A percentile compares a stretch with the other conserved stretches of the same genome.
Conservation (phyloP, 2,797 vertebrate species). For the Amniataba percoides region DNA sequence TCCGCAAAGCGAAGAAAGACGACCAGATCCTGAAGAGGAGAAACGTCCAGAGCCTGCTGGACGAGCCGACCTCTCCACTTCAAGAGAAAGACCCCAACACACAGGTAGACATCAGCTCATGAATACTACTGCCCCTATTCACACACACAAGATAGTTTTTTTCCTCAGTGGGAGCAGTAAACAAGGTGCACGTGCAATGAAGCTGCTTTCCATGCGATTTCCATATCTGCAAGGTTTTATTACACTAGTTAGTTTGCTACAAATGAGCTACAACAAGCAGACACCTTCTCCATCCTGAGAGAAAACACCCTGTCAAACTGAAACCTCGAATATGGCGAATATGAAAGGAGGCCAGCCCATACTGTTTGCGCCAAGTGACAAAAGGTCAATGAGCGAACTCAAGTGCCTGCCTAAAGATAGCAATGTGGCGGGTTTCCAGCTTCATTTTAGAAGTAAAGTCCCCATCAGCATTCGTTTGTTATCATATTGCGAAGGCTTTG, state of each 20-base stretch:
- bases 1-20: constrained; percentile 95
- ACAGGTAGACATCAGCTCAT: constrained; percentile 79
- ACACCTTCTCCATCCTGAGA: too few relatives aligned
- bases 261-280: not conserved
- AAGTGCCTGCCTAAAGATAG: not conserved
- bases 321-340: not conserved
- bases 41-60: constrained; percentile 87
- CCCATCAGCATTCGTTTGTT: not conserved
- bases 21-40: constrained; percentile 94
- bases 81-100: constrained; percentile 86
- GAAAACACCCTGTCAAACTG: not conserved
- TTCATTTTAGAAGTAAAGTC: not conserved
- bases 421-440: not conserved
- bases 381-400: not conserved
- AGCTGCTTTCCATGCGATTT: not conserved
- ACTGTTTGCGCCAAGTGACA: not conserved
- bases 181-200: not conserved
- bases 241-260: not conserved
- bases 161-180: not conserved
- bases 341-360: not conserved
- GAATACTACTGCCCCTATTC: not conserved
- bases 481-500: not conserved
- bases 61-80: constrained; percentile 87
- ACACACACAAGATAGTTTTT: not conserved
- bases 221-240: constrained; percentile 1